These are phyloP conservation scores for Azemiops feae DNA, from an alignment of 2,113 vertebrate species.

Conservation along the genomic window DNA sequence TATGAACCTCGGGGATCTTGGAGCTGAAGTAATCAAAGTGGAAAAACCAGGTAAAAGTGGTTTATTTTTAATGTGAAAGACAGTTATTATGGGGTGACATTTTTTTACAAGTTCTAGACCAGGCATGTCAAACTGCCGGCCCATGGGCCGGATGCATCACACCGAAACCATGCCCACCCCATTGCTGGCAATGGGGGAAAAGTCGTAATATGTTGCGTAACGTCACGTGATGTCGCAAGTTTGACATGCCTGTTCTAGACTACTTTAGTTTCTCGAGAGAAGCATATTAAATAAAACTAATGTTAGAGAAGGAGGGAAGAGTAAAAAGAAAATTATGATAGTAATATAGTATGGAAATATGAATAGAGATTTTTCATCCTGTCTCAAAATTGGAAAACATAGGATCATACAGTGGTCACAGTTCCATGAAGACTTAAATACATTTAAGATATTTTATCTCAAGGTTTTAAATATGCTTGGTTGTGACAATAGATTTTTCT, in stretches of 20 bases:
- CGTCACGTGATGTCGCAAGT: no score
- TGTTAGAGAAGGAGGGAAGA: neutral
- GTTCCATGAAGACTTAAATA: neutral
- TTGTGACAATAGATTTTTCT: no score
- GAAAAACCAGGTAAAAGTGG: conserved; percentile 84
- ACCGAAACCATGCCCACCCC: no score
- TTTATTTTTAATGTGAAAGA: neutral
- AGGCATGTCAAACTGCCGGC: no score
- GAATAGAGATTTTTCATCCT: neutral
- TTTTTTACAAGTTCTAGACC: neutral
- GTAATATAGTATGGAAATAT: neutral
- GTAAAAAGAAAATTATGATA: neutral
- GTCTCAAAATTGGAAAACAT: neutral
- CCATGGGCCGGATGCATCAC: no score
- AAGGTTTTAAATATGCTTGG: neutral
- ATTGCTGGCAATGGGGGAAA: no score
- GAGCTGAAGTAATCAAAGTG: conserved; percentile 94
- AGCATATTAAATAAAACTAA: neutral
- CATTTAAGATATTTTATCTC: neutral
- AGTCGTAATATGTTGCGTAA: no score
- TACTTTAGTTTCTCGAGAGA: neutral
- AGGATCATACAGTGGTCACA: neutral
- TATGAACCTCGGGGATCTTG: conserved; percentile 95
- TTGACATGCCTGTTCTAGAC: neutral
- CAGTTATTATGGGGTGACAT: neutral